Conservation (phyloP, 2,888 invertebrate species). For the Cryptops parisi region DNA sequence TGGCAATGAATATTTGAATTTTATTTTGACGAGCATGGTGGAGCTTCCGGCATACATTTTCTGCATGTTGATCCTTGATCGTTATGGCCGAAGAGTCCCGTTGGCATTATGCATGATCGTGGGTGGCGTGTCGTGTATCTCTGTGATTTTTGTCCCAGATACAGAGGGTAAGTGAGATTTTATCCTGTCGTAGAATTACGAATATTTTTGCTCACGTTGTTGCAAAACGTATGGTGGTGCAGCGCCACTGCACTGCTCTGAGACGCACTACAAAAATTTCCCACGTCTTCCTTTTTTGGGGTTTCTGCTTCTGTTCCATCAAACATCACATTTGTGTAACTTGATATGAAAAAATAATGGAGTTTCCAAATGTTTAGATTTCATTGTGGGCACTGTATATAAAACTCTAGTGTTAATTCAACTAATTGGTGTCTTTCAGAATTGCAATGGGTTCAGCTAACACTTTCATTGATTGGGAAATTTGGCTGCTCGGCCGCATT, state of each 20-base stretch:
- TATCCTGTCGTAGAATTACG: not conserved
- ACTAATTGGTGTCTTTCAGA: slow-evolving; percentile 3
- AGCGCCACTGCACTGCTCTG: too few relatives aligned
- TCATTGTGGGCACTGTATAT: too few relatives aligned
- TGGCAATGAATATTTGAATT: slow-evolving; percentile 17
- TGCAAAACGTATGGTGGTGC: too few relatives aligned
- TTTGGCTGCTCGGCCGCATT: slow-evolving; percentile 70
- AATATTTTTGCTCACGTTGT: too few relatives aligned
- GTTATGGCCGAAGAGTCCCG: slow-evolving; percentile 14
- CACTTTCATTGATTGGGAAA: slow-evolving; percentile 57
- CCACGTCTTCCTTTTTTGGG: too few relatives aligned
- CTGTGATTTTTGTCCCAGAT: slow-evolving; percentile 4
- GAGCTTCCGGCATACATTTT: slow-evolving; percentile 20
- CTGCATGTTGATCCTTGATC: slow-evolving; percentile 16
- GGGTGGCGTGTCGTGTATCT: slow-evolving; percentile 10
- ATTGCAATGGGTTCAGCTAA: slow-evolving; percentile 13
- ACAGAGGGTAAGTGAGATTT: not conserved
- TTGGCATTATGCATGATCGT: slow-evolving; percentile 15
- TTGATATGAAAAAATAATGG: too few relatives aligned
- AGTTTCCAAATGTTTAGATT: too few relatives aligned
- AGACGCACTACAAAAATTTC: not conserved
- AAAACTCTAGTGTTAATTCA: too few relatives aligned
- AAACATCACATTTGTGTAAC: too few relatives aligned
- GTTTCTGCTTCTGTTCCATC: too few relatives aligned
- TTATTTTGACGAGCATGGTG: slow-evolving; percentile 17